Percentiles rank a stretch among this genome's conserved stretches.
phyloP scores from a whole-genome alignment of 37 sponge, comb jelly and placozoan genomes.

The Spongilla lacustris region DNA sequence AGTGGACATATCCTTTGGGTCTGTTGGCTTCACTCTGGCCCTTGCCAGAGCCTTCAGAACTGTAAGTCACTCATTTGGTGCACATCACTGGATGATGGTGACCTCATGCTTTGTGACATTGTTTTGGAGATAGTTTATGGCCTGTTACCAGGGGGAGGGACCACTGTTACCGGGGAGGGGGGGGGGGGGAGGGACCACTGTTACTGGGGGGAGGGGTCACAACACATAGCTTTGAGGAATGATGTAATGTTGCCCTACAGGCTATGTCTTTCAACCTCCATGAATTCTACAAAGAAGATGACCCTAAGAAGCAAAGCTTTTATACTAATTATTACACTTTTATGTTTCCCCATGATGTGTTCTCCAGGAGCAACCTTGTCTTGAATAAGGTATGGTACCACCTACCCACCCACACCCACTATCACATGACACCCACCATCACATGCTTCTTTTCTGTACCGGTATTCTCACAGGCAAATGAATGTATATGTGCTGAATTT shows the following conservation, averaged over 20 bases:
- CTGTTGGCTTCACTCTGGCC: constrained; percentile 23
- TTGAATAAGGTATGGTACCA: not conserved
- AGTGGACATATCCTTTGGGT: constrained; percentile 42
- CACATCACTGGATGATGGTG: too few species aligned
- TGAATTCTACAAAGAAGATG: not conserved
- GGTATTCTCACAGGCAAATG: too few species aligned
- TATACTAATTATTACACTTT: constrained; percentile 3
- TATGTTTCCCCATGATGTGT: constrained; percentile 9
- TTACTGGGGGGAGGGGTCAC: too few species aligned
- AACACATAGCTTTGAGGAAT: too few species aligned
- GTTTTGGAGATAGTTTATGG: too few species aligned
- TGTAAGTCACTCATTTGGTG: not conserved
- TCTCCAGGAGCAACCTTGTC: not conserved
- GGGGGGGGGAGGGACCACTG: not conserved
- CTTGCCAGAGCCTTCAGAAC: constrained; percentile 26
- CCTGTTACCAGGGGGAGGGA: too few species aligned
- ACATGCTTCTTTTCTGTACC: too few species aligned
- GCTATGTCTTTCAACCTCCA: not conserved
- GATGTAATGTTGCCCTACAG: not conserved
- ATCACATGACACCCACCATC: too few species aligned
- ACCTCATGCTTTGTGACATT: too few species aligned
- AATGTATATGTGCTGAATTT: too few species aligned
- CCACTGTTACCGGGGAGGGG: too few species aligned
- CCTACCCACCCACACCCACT: not conserved
- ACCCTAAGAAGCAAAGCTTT: not conserved